Base-by-base conservation (phyloP, 2,797 vertebrate species). In the Cryptoprocta ferox region DNA sequence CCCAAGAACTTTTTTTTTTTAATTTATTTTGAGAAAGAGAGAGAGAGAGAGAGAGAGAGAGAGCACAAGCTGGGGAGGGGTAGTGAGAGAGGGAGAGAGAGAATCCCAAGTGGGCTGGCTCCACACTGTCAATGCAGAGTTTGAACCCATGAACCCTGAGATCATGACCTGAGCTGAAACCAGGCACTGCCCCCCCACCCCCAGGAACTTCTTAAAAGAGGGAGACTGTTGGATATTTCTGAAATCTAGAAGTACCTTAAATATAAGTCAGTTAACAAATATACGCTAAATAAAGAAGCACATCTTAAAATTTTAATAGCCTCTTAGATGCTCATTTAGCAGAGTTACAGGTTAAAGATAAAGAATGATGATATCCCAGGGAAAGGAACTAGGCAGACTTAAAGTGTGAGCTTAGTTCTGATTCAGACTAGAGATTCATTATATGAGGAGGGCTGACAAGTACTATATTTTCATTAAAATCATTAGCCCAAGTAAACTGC, bases 401-500 rank as follows among this genome's bases (percentile, higher is more conserved):
- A 94, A 4, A 78, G 48, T 84, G 9, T 80, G 79, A 88, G 82
- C 26, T 59, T 82, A 75, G 30, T 53, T 56, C 89, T 89, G 79
- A 32, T 24, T 89, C 66, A 93, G 61, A 78, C 30, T 81, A n/a
- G 61, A 89, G 45, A 81, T 68, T 96, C 26, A 94, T 91, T 86
- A 18, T 56, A 56, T n/a, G 93, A 81, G 37, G 96, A 89, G 16
- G 73, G 4, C 5, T 91, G 83, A 94, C 9, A 21, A 75, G 56
- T 26, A 28, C 12, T 78, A 11, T 37, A 32, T 66, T 94, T 91
- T 70, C 84, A 59, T 79, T 76, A 75, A 37, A 68, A 32, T 75
- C 63, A 59, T 73, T 79, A 89, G 94, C 32, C 30, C 65, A 97
- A 90, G 75, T 6, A 95, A 96, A 85, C n/a, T 63, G 92, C 89